Evolutionary conservation across 2,113 vertebrate genomes (phyloP), one percentile per base, ranked within the genome.

Genomic region (Junco hyemalis): DNA sequence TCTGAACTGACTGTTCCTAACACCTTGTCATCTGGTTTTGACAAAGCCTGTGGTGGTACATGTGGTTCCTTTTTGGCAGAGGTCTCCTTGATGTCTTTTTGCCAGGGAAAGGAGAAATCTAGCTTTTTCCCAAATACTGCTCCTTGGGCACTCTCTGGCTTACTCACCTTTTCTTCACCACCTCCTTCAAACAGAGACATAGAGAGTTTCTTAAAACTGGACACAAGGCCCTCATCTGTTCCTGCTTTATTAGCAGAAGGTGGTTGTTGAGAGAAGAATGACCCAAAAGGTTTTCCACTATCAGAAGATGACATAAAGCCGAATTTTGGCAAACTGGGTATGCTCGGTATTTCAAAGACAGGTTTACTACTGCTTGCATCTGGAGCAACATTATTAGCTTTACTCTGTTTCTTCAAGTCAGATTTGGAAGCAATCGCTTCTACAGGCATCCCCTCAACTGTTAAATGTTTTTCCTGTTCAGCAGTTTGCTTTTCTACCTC

Each of bases 121-220:
- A 98, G 74, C 88, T 98, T 99, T 96, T 97, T 97, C 71, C 98
- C 98, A 98, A 99, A 98, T 26, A 98, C 96, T 78, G 97, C 97
- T 80, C 98, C 96, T 56, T 95, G 90, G 31, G 88, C 53, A 68
- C 80, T 94, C 71, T 98, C 97, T 57, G 96, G 91, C 50, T 97
- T 97, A 79, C 48, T 88, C 35, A 64, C 63, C 95, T 98, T 97
- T 70, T 98, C 98, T n/a, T 99, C 96, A 79, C 69, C 80, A 56
- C 86, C 84, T 83, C 96, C 98, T 81, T 99, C 98, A 98, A 99
- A 99, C 1, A 99, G 90, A 59, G 97, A 89, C 6, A 97, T 97
- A 90, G 99, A 99, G 50, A 99, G 94, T 28, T 98, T 98, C 97
- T 99, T 99, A 72, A 99, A 98, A 88, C 98, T 98, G 57, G 98